phyloP scores from a whole-genome alignment of 2,888 invertebrate species.

The Ommatoiulus sabulosus region DNA sequence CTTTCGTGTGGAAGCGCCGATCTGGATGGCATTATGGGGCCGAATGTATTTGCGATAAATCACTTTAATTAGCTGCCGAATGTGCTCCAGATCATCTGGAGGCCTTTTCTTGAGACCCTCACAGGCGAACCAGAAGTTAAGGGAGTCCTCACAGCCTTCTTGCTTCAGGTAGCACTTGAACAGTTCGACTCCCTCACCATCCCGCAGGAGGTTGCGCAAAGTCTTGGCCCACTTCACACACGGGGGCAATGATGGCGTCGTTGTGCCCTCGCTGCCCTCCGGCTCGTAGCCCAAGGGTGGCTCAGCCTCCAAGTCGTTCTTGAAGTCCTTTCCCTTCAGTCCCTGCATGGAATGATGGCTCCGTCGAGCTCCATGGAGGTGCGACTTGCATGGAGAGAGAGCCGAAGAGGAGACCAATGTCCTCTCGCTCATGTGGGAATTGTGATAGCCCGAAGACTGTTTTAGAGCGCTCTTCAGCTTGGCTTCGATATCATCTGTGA shows the following conservation, averaged over 20 bases:
- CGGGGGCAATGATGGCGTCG: slow-evolving; percentile 71
- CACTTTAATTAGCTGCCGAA: slow-evolving; percentile 79
- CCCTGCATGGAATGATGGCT: background rate
- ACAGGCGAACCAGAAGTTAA: slow-evolving; percentile 90
- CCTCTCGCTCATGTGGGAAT: slow-evolving; percentile 22
- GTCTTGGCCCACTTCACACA: slow-evolving; percentile 91
- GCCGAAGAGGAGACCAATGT: slow-evolving; percentile 30
- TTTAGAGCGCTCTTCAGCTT: background rate
- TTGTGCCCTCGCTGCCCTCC: slow-evolving; percentile 71
- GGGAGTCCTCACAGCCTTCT: slow-evolving; percentile 64
- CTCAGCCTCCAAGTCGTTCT: slow-evolving; percentile 38
- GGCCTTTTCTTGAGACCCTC: slow-evolving; percentile 76
- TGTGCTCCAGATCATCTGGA: slow-evolving; percentile 68
- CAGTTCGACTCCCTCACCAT: slow-evolving; percentile 88
- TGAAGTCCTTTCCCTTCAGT: background rate
- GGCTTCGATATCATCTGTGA: background rate
- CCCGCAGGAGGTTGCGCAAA: slow-evolving; percentile 84
- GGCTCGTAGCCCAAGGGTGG: slow-evolving; percentile 73
- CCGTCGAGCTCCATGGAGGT: background rate
- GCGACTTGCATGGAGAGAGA: slow-evolving; percentile 52
- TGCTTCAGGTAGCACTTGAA: slow-evolving; percentile 74
- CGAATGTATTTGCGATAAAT: slow-evolving; percentile 73
- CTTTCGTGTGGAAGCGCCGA: slow-evolving; percentile 83
- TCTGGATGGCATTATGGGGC: slow-evolving; percentile 80
- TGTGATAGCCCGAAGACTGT: background rate